Percentiles rank a stretch among this genome's conserved stretches.
Evolutionary conservation across 2,113 vertebrate species (phyloP).

Genomic region (Notarius quadriscutis): DNA sequence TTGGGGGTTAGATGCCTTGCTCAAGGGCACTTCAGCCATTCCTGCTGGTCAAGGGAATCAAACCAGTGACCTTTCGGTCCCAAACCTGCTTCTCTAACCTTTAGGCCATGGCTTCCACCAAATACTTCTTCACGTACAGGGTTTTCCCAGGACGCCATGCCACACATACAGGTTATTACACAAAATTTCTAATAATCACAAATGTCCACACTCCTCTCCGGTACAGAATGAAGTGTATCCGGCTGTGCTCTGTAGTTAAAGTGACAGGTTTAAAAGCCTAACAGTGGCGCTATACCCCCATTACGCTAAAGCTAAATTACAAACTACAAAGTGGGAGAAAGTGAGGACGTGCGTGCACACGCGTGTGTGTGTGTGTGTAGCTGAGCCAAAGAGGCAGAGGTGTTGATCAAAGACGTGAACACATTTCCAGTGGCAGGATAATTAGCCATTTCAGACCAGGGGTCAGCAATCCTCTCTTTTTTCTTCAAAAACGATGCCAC

Average conservation of each 20-base stretch:
- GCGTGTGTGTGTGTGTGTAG: slow-evolving; percentile 22
- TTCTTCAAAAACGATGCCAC: neutral
- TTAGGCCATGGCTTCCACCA: too few species aligned
- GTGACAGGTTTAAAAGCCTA: neutral
- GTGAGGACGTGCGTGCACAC: slow-evolving; percentile 7
- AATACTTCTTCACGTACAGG: too few species aligned
- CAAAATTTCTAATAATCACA: too few species aligned
- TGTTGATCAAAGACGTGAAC: slow-evolving; percentile 43
- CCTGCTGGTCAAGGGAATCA: too few species aligned
- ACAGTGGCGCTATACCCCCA: neutral
- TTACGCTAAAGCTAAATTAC: slow-evolving; percentile 1
- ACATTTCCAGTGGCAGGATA: slow-evolving; percentile 41
- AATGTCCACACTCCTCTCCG: neutral
- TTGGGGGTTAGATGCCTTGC: too few species aligned
- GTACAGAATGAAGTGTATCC: neutral
- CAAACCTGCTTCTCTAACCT: too few species aligned
- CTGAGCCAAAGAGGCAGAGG: slow-evolving; percentile 17
- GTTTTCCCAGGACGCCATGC: too few species aligned
- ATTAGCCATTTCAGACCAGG: slow-evolving; percentile 36
- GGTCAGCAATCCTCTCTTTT: neutral
- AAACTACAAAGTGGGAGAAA: slow-evolving; percentile 8
- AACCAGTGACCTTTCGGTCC: too few species aligned
- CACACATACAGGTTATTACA: too few species aligned
- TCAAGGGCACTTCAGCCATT: too few species aligned
- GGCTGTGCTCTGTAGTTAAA: neutral